A percentile compares a stretch with the other conserved stretches of the same genome.
Conservation (phyloP, 2,113 vertebrate species). For the Sminthopsis crassicaudata region DNA sequence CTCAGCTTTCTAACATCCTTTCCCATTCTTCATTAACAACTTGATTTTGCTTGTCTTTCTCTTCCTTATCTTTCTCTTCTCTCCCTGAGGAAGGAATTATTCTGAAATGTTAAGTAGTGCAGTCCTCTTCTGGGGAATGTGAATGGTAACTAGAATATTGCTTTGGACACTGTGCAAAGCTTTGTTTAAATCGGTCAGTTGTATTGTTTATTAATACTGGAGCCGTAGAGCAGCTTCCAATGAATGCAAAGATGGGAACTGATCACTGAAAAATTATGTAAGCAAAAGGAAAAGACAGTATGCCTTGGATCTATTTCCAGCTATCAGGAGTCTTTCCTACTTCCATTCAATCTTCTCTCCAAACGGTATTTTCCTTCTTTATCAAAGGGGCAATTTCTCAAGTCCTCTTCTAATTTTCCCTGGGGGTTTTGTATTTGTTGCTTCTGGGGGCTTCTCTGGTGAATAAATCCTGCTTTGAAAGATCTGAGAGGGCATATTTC, state of each 20-base stretch:
- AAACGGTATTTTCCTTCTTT: neutral
- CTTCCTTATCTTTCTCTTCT: neutral
- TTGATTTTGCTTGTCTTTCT: neutral
- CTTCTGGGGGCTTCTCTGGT: neutral
- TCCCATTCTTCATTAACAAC: neutral
- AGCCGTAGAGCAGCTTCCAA: neutral
- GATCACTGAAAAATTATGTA: rapidly evolving
- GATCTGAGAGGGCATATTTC: neutral
- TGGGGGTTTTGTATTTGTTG: neutral
- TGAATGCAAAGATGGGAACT: neutral
- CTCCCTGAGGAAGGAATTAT: neutral
- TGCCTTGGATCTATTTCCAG: neutral
- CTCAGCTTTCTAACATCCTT: neutral
- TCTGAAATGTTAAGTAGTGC: too few species aligned
- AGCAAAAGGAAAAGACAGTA: neutral
- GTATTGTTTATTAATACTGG: too few species aligned
- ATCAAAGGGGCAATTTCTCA: neutral
- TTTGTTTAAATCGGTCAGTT: neutral
- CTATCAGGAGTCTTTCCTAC: neutral
- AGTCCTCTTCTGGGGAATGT: neutral
- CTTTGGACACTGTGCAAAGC: rapidly evolving
- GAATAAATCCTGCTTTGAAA: neutral
- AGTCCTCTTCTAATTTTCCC: neutral
- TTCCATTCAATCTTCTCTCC: neutral
- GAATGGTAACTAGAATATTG: rapidly evolving